Conservation (phyloP, 2,888 invertebrate genomes). For the Ectemnius lituratus region DNA sequence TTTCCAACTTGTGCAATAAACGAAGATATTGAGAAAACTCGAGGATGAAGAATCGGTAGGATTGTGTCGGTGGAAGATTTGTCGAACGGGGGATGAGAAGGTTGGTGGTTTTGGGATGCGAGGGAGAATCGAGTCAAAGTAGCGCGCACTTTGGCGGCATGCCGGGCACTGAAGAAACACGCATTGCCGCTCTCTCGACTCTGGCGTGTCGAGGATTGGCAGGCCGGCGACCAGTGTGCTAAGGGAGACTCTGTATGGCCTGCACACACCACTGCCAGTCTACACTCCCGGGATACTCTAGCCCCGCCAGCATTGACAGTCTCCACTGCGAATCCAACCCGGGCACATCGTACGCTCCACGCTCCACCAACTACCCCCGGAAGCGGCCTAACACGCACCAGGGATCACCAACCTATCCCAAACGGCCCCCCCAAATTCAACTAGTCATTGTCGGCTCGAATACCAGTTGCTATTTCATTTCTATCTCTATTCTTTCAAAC, state of each 20-base stretch:
- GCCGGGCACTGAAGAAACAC: constrained; percentile 46
- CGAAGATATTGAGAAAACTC: background rate
- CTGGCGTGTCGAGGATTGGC: constrained; percentile 49
- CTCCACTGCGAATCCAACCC: constrained; percentile 50
- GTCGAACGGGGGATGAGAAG: too few relatives aligned
- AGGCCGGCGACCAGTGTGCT: constrained; percentile 29
- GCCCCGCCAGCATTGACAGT: constrained; percentile 52
- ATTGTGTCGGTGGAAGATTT: background rate
- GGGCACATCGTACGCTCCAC: constrained; percentile 23
- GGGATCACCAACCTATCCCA: constrained; percentile 32
- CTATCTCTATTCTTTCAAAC: background rate
- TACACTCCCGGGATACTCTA: background rate
- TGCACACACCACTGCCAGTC: constrained; percentile 19
- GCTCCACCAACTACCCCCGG: constrained; percentile 38
- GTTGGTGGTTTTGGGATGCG: background rate
- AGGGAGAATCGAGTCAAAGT: constrained; percentile 10
- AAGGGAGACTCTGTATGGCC: constrained; percentile 34
- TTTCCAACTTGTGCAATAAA: too few relatives aligned
- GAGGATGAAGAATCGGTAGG: background rate
- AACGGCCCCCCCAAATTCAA: constrained; percentile 17
- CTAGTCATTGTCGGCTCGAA: background rate
- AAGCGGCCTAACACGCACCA: constrained; percentile 20
- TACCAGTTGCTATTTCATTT: background rate
- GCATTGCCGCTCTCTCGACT: constrained; percentile 25
- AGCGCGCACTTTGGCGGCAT: constrained; percentile 37